Conservation (phyloP, 2,797 vertebrate genomes). For the Telmatherina bonti region DNA sequence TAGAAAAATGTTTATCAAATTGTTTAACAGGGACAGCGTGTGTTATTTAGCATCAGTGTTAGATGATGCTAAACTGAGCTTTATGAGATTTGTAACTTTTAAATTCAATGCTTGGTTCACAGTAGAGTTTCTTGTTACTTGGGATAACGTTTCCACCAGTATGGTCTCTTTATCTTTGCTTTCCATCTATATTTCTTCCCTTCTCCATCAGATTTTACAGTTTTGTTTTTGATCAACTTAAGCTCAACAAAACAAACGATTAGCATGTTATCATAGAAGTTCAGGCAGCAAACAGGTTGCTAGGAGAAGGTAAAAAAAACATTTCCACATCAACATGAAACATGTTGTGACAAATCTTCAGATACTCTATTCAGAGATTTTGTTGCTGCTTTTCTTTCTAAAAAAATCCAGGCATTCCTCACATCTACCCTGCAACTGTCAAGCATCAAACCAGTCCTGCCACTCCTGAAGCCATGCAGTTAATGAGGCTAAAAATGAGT, state of each 20-base stretch:
- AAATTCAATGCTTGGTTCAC: background rate
- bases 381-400: no score
- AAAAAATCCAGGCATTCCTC: background rate
- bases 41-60: background rate
- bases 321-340: background rate
- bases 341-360: background rate
- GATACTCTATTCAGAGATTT: background rate
- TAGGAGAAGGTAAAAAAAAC: background rate
- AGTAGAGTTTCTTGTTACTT: background rate
- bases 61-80: no score
- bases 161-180: background rate
- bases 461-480: background rate
- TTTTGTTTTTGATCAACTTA: background rate
- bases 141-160: no score
- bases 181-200: background rate
- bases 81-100: no score
- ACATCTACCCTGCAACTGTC: background rate
- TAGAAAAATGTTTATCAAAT: background rate
- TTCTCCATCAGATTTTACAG: background rate
- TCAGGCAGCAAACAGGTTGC: background rate
- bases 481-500: slow-evolving; percentile 8
- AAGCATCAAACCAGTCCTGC: background rate
- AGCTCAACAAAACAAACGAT: background rate
- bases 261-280: background rate
- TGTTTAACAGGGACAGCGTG: background rate